phyloP scores from a whole-genome alignment of 2,888 invertebrate species.

The Parochlus steinenii region DNA sequence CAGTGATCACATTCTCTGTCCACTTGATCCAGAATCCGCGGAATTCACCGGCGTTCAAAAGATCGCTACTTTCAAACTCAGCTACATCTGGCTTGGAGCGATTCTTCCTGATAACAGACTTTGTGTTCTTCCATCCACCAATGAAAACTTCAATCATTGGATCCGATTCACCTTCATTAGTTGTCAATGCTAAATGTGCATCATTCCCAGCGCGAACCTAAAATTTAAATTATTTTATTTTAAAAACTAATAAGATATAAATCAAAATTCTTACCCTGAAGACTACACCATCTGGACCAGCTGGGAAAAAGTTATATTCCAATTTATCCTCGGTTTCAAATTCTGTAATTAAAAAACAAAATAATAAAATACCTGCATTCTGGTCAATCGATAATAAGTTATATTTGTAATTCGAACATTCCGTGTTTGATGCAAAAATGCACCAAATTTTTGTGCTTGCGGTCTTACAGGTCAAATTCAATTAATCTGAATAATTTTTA shows the following conservation, averaged over 20 bases:
- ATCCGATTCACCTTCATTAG: slow-evolving; percentile 47
- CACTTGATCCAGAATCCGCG: slow-evolving; percentile 76
- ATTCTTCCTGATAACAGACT: slow-evolving; percentile 69
- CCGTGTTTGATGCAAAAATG: too few species aligned
- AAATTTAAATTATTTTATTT: too few species aligned
- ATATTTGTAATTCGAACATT: too few species aligned
- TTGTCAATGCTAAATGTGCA: slow-evolving; percentile 68
- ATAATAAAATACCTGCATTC: too few species aligned
- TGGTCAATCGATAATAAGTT: too few species aligned
- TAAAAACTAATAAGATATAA: too few species aligned
- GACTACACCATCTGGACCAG: slow-evolving; percentile 46
- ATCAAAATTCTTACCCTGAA: too few species aligned
- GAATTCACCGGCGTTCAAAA: slow-evolving; percentile 54
- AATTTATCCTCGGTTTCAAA: slow-evolving; percentile 62
- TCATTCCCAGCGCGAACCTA: slow-evolving; percentile 65
- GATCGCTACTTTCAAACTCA: slow-evolving; percentile 51
- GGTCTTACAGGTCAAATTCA: too few species aligned
- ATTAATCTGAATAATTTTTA: too few species aligned
- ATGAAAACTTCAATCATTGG: slow-evolving; percentile 78
- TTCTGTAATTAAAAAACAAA: slow-evolving; percentile 38
- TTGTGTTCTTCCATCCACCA: slow-evolving; percentile 76
- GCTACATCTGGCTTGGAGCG: slow-evolving; percentile 56
- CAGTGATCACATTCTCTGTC: slow-evolving; percentile 43
- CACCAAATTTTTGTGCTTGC: too few species aligned
- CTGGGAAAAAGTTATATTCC: slow-evolving; percentile 67